Base-by-base conservation (phyloP, 2,797 vertebrate species). In the Myotis myotis region DNA sequence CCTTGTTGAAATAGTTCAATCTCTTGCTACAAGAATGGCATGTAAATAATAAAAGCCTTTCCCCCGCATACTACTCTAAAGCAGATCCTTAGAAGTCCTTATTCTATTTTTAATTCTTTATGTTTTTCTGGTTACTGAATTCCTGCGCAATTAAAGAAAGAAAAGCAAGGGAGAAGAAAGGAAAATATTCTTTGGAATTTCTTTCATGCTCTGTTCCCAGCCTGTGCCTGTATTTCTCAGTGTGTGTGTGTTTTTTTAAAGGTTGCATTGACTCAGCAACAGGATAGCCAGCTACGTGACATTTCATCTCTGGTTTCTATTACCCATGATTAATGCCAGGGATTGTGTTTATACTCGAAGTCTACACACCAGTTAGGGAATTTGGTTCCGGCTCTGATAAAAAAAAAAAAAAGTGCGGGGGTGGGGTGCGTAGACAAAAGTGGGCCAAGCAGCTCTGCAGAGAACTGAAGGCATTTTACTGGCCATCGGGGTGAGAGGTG, bases 241-340 rank as follows among this genome's bases (percentile, higher is more conserved):
- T 28, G 96, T 96, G 1, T 53, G 44, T 44, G 38, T 38, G 38
- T 44, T 12, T 80, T 30, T 62, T 60, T 13, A 97, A 89, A 97
- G 96, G 97, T 98, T 98, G 97, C 96, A 87, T 98, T 98, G 98
- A 98, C 98, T 98, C 98, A 94, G 97, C 95, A 93, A 96, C 98
- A 97, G 93, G 70, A 96, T 96, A 97, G 97, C 98, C 98, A 98
- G 97, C 97, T 98, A 96, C 80, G 72, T 96, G 95, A 96, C 85
- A 97, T 93, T 89, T 95, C 91, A 94, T 90, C 94, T 98, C 98
- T 99, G 99, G 98, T 99, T 99, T 98, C 98, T 97, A 98, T 99
- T 98, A 99, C 95, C 96, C 87, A 66, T 98, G 98, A 98, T 98
- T 98, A 98, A 99, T 98, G 97, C 97, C 98, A 97, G 97, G 95